Percentiles rank a stretch among this genome's conserved stretches.
These are phyloP conservation scores for Selenia dentaria DNA, from an alignment of 2,888 invertebrate genomes.

Conservation along the genomic window DNA sequence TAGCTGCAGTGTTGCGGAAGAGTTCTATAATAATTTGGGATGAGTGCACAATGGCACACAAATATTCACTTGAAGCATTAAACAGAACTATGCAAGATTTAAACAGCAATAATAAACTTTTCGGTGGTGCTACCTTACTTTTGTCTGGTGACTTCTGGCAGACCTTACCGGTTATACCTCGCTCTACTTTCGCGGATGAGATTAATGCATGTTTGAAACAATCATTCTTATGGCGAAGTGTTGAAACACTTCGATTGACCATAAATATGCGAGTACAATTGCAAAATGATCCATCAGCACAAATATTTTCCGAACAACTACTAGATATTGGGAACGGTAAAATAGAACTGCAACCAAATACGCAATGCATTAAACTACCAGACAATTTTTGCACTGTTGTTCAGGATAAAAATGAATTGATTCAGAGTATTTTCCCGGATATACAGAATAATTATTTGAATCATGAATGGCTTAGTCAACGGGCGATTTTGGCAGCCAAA, in stretches of 20 bases:
- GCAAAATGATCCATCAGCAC: neutral
- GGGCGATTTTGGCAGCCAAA: slow-evolving; percentile 30
- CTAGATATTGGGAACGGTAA: neutral
- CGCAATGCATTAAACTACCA: neutral
- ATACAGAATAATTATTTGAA: slow-evolving; percentile 6
- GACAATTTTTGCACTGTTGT: neutral
- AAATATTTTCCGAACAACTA: neutral
- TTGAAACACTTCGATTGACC: slow-evolving; percentile 37
- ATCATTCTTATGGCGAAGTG: slow-evolving; percentile 36
- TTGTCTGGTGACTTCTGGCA: slow-evolving; percentile 44
- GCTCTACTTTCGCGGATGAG: slow-evolving; percentile 39
- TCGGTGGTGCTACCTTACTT: slow-evolving; percentile 37
- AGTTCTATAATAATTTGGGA: slow-evolving; percentile 39
- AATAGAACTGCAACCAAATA: neutral
- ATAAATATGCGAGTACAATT: slow-evolving; percentile 29
- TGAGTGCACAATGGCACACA: slow-evolving; percentile 41
- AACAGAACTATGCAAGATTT: slow-evolving; percentile 38
- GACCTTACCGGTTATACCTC: slow-evolving; percentile 40
- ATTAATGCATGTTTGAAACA: slow-evolving; percentile 40
- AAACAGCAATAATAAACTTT: slow-evolving; percentile 31
- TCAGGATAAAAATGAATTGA: neutral
- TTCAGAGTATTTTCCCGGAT: neutral
- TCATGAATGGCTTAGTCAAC: slow-evolving; percentile 36
- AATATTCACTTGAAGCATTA: slow-evolving; percentile 33
- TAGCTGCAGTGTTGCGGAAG: slow-evolving; percentile 31